phyloP scores from a whole-genome alignment of 2,888 invertebrate genomes.

The Heteropelma amictum region DNA sequence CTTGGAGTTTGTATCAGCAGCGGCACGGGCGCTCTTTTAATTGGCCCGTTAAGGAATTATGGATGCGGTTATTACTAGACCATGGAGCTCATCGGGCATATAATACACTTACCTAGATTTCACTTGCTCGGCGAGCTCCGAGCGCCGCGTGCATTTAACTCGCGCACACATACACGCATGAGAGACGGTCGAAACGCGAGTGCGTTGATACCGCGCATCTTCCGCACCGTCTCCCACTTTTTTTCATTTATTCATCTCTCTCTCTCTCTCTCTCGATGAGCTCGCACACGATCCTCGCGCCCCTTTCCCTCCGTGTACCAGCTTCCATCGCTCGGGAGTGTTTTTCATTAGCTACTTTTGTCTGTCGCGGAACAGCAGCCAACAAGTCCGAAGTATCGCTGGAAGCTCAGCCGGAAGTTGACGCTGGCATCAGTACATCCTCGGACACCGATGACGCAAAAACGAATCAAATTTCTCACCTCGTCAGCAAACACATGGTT shows the following conservation, averaged over 20 bases:
- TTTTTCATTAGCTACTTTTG: conserved; percentile 41
- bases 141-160: conserved; percentile 30
- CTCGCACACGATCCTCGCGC: conserved; percentile 13
- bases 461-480: conserved; percentile 77
- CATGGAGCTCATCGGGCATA: conserved; percentile 76
- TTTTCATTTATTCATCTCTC: conserved; percentile 4
- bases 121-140: conserved; percentile 67
- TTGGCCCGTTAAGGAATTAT: conserved; percentile 72
- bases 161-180: conserved; percentile 7
- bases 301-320: conserved; percentile 48
- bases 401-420: conserved; percentile 67
- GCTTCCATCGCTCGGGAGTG: conserved; percentile 2
- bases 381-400: conserved; percentile 74
- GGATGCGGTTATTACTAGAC: conserved; percentile 76
- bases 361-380: conserved; percentile 76
- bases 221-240: not conserved
- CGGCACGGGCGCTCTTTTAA: conserved; percentile 59
- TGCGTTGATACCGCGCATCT: conserved; percentile 27
- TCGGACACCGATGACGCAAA: conserved; percentile 67
- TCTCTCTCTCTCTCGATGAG: too few relatives aligned
- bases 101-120: conserved; percentile 78
- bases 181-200: conserved; percentile 45
- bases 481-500: conserved; percentile 91
- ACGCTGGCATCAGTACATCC: conserved; percentile 74
- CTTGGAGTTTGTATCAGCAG: not conserved